Evolutionary conservation across 2,113 vertebrate species (phyloP), one percentile per base, ranked within the genome.

Genomic region (Aphelocoma coerulescens): DNA sequence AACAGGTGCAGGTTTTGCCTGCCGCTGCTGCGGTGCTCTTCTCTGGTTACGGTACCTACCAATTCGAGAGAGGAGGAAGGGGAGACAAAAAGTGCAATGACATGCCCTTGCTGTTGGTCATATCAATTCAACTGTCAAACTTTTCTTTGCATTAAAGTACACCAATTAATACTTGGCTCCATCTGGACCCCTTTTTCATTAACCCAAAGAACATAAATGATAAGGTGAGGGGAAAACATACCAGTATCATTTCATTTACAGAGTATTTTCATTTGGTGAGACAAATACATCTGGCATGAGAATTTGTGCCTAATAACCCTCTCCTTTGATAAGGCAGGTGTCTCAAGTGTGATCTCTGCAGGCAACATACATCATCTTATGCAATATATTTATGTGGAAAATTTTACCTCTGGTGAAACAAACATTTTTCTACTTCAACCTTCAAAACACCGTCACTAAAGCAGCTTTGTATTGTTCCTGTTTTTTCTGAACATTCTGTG

Each of bases 41-140:
- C 97, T 98, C 12, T 98, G 97, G 69, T 87, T 93, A 72, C 94
- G 96, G 77, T 99, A 99, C 76, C 99, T 99, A 51, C 33, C 16
- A 35, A 39, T 74, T 68, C 3, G 16, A 73, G 59, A 43, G 33
- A 71, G 24, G 26, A 79, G 13, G 13, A 59, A 59, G 13, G 6
- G 59, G 87, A 93, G 14, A 57, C 61, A 90, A n/a, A 22, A 75
- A 46, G 24, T 30, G 19, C 32, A 49, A 55, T 62, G 19, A 74
- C 4, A 0, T 37, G 30, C 18, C 9, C 22, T 39, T 66, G 49
- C 22, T 78, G 26, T 13, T 16, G 3, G 59, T 24, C 18, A 0
- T 23, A 68, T 23, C 33, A 46, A 68, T 59, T 87, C 52, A 81
- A 49, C n/a, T 32, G 30, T 35, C 35, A 78, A 80, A 32, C 3